Base-by-base conservation (phyloP, 2,888 invertebrate genomes). In the Acleris emargana region DNA sequence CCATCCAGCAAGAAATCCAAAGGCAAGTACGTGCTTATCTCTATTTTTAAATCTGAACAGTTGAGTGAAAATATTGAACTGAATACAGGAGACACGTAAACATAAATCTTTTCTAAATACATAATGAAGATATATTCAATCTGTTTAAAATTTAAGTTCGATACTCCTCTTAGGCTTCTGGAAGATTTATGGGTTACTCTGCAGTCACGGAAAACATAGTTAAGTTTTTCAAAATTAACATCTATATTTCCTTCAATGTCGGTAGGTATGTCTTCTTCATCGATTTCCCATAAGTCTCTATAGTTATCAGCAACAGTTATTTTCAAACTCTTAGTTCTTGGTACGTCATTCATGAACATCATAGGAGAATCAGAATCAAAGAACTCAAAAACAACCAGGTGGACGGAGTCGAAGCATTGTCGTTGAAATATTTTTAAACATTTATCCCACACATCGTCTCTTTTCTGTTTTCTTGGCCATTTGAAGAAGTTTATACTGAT, bases 51-150 rank as follows among this genome's bases (percentile, higher is more conserved):
- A 66, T 79, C 75, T 45, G 72, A 72, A 53, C 80, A 80, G 43
- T 66, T 71, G 1, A 69, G 64, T 28, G 58, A 62, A 49, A 82
- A 83, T 45, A 78, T 58, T 9, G 62, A 59, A 9, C 69, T 64
- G 45, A 83, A 76, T 6, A 76, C 42, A 5, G 82, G 81, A 1
- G 82, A 82, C 5, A 74, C 73, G 20, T 80, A 82, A 17, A 83
- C 74, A 13, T 72, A 67, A 25, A 82, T 80, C 62, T 67, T 74
- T 62, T 80, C 79, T 42, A 79, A 73, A 62, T 78, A 79, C 80
- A 82, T 81, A 0, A 82, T 72, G 52, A 79, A 81, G 25, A 82
- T 79, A 54, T 79, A 83, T 68, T 82, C 82, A 1, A 82, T 60
- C 52, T 77, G 68, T 47, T 72, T 67, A 54, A 72, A 82, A 66